Percentiles rank a stretch among this genome's conserved stretches.
Evolutionary conservation across 2,888 invertebrate genomes (phyloP).

Genomic region (Brenthis hecate): DNA sequence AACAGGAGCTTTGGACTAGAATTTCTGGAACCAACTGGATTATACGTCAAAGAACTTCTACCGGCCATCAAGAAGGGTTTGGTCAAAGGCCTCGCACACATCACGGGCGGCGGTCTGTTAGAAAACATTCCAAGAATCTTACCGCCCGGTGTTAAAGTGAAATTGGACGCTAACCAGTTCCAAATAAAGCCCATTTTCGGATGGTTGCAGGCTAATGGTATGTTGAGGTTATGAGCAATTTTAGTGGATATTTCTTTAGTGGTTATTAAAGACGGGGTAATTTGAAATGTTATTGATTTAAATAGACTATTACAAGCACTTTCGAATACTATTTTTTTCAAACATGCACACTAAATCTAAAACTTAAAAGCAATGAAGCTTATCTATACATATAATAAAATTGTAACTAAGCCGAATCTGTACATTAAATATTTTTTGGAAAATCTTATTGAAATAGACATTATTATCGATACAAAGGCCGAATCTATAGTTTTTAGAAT

Average conservation of each 20-base stretch:
- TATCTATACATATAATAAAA: too few relatives aligned
- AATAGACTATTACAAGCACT: too few relatives aligned
- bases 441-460: too few relatives aligned
- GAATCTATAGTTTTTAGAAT: too few relatives aligned
- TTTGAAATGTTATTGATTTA: neutral
- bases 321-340: too few relatives aligned
- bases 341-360: too few relatives aligned
- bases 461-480: too few relatives aligned
- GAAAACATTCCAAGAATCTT: conserved; percentile 95
- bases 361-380: too few relatives aligned
- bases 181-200: conserved; percentile 90
- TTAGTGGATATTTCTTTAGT: neutral
- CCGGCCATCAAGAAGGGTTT: conserved; percentile 86
- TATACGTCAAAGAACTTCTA: conserved; percentile 91
- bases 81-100: conserved; percentile 95
- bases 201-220: conserved; percentile 91
- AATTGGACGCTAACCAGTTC: conserved; percentile 88
- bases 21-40: conserved; percentile 91
- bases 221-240: neutral
- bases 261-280: neutral
- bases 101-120: conserved; percentile 95
- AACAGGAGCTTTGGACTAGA: conserved; percentile 85
- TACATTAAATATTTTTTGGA: too few relatives aligned
- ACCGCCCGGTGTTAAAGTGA: conserved; percentile 84
- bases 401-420: too few relatives aligned